Conservation (phyloP, 2,113 vertebrate genomes). For the Rhizomys pruinosus region DNA sequence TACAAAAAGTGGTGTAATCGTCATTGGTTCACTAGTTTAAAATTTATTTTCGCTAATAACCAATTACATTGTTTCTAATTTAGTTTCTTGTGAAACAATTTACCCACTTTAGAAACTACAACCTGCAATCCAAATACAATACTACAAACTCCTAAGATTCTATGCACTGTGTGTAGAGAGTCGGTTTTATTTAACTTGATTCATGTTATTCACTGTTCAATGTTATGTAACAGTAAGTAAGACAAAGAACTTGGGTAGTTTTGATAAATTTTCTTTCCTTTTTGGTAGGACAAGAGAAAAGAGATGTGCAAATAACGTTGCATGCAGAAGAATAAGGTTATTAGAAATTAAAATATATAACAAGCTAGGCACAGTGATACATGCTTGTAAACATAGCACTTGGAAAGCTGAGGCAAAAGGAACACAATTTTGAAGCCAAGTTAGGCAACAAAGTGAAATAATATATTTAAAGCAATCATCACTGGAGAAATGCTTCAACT, state of each 20-base stretch:
- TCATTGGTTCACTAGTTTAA: background rate
- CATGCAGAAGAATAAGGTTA: background rate
- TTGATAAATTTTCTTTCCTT: slow-evolving; percentile 40
- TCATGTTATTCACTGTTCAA: background rate
- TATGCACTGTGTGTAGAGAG: background rate
- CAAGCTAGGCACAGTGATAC: no score
- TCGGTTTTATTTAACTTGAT: slow-evolving; percentile 27
- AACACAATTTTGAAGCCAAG: background rate
- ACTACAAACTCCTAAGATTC: background rate
- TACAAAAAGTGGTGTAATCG: background rate
- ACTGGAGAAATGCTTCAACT: background rate
- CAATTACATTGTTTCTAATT: slow-evolving; percentile 40
- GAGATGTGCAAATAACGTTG: background rate
- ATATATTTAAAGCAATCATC: background rate
- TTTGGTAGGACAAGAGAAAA: accelerated
- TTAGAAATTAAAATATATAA: slow-evolving; percentile 6
- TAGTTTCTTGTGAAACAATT: slow-evolving; percentile 29
- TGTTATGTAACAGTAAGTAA: background rate
- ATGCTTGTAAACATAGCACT: background rate
- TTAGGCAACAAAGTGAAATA: background rate
- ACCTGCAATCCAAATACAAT: background rate
- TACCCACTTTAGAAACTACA: background rate
- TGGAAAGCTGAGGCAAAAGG: background rate
- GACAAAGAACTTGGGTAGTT: background rate
- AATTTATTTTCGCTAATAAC: slow-evolving; percentile 58